Percentiles rank a stretch among this genome's conserved stretches.
These are phyloP conservation scores for Agrochola circellaris DNA, from an alignment of 2,888 invertebrate genomes.

Conservation along the genomic window DNA sequence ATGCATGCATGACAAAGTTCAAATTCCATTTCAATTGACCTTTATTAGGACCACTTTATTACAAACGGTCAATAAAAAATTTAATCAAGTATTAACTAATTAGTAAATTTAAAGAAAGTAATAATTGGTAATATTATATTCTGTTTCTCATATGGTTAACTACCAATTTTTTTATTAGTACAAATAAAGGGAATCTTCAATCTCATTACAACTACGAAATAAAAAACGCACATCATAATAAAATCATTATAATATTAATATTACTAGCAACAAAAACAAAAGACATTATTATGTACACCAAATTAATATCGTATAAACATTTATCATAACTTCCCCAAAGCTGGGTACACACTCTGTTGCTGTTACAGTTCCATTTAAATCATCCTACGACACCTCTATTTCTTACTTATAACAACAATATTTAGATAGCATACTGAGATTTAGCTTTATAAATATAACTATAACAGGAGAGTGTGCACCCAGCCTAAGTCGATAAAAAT, in stretches of 20 bases:
- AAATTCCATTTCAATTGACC: not conserved
- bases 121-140: not conserved
- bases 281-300: slow-evolving; percentile 74
- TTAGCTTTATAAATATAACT: slow-evolving; percentile 1
- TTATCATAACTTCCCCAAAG: slow-evolving; percentile 61
- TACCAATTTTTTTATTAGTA: not conserved
- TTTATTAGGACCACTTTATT: not conserved
- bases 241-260: slow-evolving; percentile 69
- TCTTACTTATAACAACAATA: not conserved
- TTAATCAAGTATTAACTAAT: not conserved
- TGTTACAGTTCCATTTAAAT: slow-evolving; percentile 1
- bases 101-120: not conserved
- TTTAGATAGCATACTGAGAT: slow-evolving; percentile 2
- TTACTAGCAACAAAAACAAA: slow-evolving; percentile 72
- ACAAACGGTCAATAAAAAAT: not conserved
- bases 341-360: slow-evolving; percentile 53
- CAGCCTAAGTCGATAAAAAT: slow-evolving; percentile 49
- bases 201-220: slow-evolving; percentile 34
- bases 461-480: slow-evolving; percentile 41
- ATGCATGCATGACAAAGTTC: not conserved
- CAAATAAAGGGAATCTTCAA: not conserved
- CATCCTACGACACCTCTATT: not conserved
- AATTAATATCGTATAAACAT: slow-evolving; percentile 67
- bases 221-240: slow-evolving; percentile 61
- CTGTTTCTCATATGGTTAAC: not conserved